Base-by-base conservation (phyloP, 2,888 invertebrate species). In the Anaspis maculata region DNA sequence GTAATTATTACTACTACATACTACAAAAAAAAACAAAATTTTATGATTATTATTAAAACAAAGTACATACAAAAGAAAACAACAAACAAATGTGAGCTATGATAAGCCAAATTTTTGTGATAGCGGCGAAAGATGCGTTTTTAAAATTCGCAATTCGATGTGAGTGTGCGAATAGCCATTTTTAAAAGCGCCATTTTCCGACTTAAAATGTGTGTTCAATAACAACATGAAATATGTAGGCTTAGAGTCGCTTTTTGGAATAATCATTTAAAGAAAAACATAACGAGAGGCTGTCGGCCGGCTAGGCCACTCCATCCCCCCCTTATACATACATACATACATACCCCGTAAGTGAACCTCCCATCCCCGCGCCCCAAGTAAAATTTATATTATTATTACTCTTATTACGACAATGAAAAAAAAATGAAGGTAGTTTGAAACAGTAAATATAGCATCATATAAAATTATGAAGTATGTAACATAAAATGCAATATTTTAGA, bases 21-120 rank as follows among this genome's bases (percentile, higher is more conserved):
- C 12, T 9, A 24, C 24, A 24, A 5, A 24, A 9, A 24, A 24
- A 9, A 24, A 5, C 9, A 19, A 9, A 6, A 19, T 5, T 19
- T 9, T 19, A 19, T 19, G 5, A 19, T 19, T 19, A 19, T 19
- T 19, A 19, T 19, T 24, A 24, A 7, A 5, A 10, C 11, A 9
- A 10, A 10, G 5, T n/a, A 29, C 16, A 21, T 10, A 27, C 24
- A 10, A 25, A 25, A 15, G 25, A 22, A 34, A 34, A 34, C 27
- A 39, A 30, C 30, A 32, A 40, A 29, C 29, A 35, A 40, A 36
- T 24, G 28, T 37, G 37, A 37, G 37, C 37, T 37, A 37, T 38
- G 41, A 37, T 37, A 49, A 48, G 52, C 52, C 52, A 52, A 52
- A 49, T 46, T 46, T 48, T 48, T 52, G 52, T 52, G 52, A 52